Conservation (phyloP, 2,888 invertebrate genomes). For the Coelopa pilipes region DNA sequence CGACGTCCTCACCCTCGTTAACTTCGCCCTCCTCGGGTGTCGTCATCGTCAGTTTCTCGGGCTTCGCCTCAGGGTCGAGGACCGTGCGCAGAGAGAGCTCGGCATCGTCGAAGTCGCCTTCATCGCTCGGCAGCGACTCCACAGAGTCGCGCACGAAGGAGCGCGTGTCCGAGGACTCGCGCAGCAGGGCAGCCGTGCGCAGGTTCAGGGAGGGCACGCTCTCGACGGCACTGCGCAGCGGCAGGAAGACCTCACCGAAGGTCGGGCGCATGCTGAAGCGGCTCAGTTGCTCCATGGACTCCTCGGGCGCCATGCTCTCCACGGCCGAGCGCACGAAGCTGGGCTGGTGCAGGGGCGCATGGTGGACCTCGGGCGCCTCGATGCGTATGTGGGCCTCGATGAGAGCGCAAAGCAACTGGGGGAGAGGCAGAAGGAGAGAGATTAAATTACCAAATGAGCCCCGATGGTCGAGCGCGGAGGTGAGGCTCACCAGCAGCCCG, state of each 20-base stretch:
- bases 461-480: background rate
- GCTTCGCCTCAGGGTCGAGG: conserved; percentile 34
- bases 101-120: conserved; percentile 47
- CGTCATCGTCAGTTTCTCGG: conserved; percentile 41
- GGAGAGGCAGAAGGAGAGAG: background rate
- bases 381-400: conserved; percentile 56
- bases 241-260: conserved; percentile 68
- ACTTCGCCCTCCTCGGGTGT: conserved; percentile 39
- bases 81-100: conserved; percentile 9
- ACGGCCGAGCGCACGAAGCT: conserved; percentile 64
- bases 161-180: conserved; percentile 48
- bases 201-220: conserved; percentile 70
- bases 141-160: conserved; percentile 63
- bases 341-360: conserved; percentile 49
- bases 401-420: conserved; percentile 38
- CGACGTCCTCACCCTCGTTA: conserved; percentile 36
- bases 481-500: conserved; percentile 46
- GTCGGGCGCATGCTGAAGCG: conserved; percentile 56
- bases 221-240: conserved; percentile 82
- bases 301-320: conserved; percentile 58
- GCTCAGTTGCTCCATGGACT: conserved; percentile 45
- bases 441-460: background rate
- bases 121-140: conserved; percentile 58
- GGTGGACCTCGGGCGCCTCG: conserved; percentile 55
- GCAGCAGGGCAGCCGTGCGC: conserved; percentile 45